Evolutionary conservation across 2,113 vertebrate genomes (phyloP).

Genomic region (Micromys minutus): DNA sequence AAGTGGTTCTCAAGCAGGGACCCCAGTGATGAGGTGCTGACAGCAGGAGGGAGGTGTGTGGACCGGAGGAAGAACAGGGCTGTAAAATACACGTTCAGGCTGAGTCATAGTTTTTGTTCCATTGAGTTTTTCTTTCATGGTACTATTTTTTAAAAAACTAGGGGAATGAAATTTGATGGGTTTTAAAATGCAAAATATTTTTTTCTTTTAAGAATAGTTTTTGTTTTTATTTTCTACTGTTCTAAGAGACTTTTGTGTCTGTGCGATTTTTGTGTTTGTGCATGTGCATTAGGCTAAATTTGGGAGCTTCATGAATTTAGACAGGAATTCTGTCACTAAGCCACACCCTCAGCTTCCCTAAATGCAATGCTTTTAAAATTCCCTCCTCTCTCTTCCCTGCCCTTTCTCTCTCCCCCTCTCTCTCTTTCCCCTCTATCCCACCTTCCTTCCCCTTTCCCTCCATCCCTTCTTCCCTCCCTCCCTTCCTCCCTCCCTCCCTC

Average conservation of each 20-base stretch:
- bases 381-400: too few relatives aligned
- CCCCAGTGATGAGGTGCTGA: not conserved
- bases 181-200: not conserved
- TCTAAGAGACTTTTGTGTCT: not conserved
- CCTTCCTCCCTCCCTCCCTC: not conserved
- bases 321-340: not conserved
- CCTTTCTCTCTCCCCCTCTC: too few relatives aligned
- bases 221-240: not conserved
- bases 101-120: not conserved
- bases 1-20: not conserved
- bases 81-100: not conserved
- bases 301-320: not conserved
- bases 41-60: not conserved
- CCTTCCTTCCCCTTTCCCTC: not conserved
- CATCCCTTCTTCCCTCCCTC: not conserved
- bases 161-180: not conserved
- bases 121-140: not conserved
- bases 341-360: not conserved
- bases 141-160: not conserved
- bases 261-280: not conserved
- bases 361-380: too few relatives aligned
- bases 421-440: too few relatives aligned
- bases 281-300: not conserved
- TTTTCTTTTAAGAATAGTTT: not conserved
- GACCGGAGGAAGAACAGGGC: not conserved